These are phyloP conservation scores for Mirza zaza DNA, from an alignment of 2,113 vertebrate species.

Conservation along the genomic window DNA sequence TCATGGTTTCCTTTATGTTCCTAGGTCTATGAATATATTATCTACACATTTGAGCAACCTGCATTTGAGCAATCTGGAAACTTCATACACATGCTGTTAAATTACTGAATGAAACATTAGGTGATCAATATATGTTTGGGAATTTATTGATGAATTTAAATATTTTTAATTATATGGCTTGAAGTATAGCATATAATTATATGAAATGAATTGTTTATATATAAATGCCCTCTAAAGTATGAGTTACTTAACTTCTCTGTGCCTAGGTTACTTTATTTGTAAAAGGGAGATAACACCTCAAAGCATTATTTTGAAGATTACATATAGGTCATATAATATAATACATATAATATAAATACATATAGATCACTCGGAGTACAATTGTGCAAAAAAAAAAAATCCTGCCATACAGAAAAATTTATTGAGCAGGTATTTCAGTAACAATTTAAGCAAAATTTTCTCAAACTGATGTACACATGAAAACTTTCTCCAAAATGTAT, in stretches of 20 bases:
- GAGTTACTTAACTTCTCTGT: not conserved
- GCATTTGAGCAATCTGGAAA: not conserved
- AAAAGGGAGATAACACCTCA: not conserved
- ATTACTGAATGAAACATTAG: not conserved
- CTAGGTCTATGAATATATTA: not conserved
- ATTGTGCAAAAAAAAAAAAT: not conserved
- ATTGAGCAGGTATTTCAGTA: not conserved
- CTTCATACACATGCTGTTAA: not conserved
- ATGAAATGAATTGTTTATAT: not conserved
- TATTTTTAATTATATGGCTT: not conserved
- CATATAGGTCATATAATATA: not conserved
- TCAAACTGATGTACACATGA: not conserved
- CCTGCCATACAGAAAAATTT: not conserved
- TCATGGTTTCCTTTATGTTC: not conserved
- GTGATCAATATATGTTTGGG: not conserved
- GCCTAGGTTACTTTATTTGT: not conserved
- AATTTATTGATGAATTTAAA: not conserved
- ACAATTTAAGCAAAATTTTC: not conserved
- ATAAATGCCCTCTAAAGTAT: not conserved
- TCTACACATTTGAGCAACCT: not conserved
- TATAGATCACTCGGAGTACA: not conserved
- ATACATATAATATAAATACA: not conserved
- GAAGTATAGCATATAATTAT: not conserved
- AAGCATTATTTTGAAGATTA: not conserved
- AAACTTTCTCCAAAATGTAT: not conserved